A percentile compares a stretch with the other conserved stretches of the same genome.
Evolutionary conservation across 2,797 vertebrate species (phyloP).

Genomic region (Vipera latastei): DNA sequence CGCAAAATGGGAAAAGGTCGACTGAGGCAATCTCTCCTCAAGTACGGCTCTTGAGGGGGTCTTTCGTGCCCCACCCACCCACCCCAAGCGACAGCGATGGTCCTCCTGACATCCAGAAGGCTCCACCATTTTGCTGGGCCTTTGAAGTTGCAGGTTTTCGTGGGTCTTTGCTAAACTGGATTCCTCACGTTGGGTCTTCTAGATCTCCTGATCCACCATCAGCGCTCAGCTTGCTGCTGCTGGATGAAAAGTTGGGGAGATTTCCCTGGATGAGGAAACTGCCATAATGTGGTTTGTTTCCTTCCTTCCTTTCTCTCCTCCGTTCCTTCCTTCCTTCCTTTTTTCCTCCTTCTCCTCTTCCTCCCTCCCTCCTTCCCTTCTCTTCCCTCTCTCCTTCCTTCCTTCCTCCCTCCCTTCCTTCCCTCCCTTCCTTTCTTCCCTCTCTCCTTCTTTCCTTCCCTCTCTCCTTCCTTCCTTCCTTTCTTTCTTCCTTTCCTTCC

Average conservation of each 20-base stretch:
- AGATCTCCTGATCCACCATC: too few relatives aligned
- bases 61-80: rapidly evolving
- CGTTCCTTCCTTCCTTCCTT: neutral
- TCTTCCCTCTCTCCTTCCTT: neutral
- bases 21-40: neutral
- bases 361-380: neutral
- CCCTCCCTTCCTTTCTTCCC: neutral
- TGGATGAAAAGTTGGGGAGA: too few relatives aligned
- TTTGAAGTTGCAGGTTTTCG: too few relatives aligned
- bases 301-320: too few relatives aligned
- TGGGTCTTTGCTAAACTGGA: too few relatives aligned
- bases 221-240: too few relatives aligned
- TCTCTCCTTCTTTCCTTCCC: neutral
- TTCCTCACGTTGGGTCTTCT: too few relatives aligned
- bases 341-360: neutral
- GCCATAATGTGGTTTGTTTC: too few relatives aligned
- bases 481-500: too few relatives aligned
- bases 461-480: neutral
- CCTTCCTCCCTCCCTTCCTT: too few relatives aligned
- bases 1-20: neutral
- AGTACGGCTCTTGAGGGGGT: neutral
- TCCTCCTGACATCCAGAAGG: neutral
- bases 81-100: neutral
- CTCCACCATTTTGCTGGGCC: too few relatives aligned
- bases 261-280: too few relatives aligned